These are phyloP conservation scores for Drosophila lacicola DNA, from an alignment of 2,888 invertebrate genomes.

Conservation along the genomic window DNA sequence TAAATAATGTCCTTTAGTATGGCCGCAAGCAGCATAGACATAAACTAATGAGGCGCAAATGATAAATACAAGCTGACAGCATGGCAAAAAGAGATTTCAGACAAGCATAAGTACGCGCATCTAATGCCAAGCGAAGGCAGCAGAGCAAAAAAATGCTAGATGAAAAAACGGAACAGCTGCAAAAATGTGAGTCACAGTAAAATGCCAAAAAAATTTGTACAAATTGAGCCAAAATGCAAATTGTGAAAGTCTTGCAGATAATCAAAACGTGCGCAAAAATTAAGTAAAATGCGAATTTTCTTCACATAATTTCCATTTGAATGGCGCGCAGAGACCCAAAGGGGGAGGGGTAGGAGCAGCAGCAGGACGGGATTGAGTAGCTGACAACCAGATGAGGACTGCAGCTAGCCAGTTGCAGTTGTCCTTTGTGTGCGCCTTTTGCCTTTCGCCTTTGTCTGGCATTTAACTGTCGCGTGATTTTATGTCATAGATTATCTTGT, in stretches of 20 bases:
- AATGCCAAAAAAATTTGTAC: slow-evolving; percentile 25
- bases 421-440: slow-evolving; percentile 45
- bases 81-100: slow-evolving; percentile 35
- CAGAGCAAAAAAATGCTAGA: neutral
- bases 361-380: neutral
- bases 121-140: slow-evolving; percentile 2
- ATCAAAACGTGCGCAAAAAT: slow-evolving; percentile 73
- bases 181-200: slow-evolving; percentile 56
- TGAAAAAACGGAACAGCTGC: slow-evolving; percentile 24
- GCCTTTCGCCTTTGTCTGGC: slow-evolving; percentile 65
- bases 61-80: slow-evolving; percentile 71
- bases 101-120: slow-evolving; percentile 28
- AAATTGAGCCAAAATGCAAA: slow-evolving; percentile 60
- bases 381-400: slow-evolving; percentile 5
- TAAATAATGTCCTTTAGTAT: slow-evolving; percentile 59
- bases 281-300: slow-evolving; percentile 55
- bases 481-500: slow-evolving; percentile 71
- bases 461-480: slow-evolving; percentile 77
- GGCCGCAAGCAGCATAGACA: slow-evolving; percentile 49
- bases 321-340: slow-evolving; percentile 17
- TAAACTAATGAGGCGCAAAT: slow-evolving; percentile 75
- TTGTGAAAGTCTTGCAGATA: slow-evolving; percentile 62
- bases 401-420: slow-evolving; percentile 42
- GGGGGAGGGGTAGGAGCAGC: neutral
- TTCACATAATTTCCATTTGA: slow-evolving; percentile 67